These are phyloP conservation scores for Phrynosoma blainvillii DNA, from an alignment of 2,113 vertebrate species.

Conservation along the genomic window DNA sequence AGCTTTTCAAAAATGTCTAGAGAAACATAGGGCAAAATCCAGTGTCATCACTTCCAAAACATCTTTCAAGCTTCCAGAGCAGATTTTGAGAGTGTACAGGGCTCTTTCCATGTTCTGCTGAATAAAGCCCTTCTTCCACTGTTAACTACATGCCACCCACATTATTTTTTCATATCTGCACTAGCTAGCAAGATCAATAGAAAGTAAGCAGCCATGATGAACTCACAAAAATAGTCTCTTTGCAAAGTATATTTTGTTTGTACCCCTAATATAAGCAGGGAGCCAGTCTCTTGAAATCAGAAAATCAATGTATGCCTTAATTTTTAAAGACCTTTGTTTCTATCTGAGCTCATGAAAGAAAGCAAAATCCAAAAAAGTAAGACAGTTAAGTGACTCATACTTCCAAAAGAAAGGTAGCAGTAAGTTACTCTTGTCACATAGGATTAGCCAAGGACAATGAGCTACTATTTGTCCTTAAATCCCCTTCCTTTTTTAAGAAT, in stretches of 20 bases:
- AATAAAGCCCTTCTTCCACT: not conserved
- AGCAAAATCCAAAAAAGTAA: constrained; percentile 34
- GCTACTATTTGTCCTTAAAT: constrained; percentile 67
- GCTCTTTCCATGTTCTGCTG: not conserved
- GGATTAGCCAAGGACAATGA: constrained; percentile 66
- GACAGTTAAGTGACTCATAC: constrained; percentile 62
- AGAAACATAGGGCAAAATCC: constrained; percentile 21
- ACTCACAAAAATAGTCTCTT: constrained; percentile 30
- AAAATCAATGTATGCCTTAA: rapidly evolving
- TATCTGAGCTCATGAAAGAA: constrained; percentile 8
- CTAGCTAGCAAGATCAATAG: constrained; percentile 55
- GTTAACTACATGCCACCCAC: not conserved
- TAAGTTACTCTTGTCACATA: constrained; percentile 60
- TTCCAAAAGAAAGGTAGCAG: constrained; percentile 60
- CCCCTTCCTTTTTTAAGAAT: constrained; percentile 56
- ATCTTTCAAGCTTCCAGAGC: not conserved
- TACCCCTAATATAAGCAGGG: not conserved
- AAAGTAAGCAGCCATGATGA: constrained; percentile 34
- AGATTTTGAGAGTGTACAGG: not conserved
- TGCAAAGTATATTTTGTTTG: not conserved
- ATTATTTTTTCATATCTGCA: constrained; percentile 63
- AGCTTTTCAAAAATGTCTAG: constrained; percentile 66
- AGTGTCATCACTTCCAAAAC: not conserved
- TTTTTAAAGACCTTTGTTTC: not conserved
- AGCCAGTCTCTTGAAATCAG: constrained; percentile 1